Evolutionary conservation across 1,140 invertebrate species (phyloP).

Genomic region (Physella acuta): DNA sequence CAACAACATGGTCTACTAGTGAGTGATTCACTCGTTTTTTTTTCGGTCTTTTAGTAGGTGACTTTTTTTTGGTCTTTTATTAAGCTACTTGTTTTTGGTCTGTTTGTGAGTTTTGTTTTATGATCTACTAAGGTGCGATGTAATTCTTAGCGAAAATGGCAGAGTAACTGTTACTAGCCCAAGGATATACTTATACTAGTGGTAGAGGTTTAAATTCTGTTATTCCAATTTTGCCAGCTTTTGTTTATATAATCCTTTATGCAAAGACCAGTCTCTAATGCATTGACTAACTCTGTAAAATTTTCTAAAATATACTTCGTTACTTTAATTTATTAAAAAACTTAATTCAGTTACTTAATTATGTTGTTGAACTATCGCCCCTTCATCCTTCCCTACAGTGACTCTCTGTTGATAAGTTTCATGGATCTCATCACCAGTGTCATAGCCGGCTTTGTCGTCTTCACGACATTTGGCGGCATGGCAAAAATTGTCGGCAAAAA

Average conservation of each 20-base stretch:
- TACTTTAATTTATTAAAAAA: background rate
- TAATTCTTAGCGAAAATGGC: background rate
- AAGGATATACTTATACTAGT: background rate
- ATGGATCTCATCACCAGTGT: constrained; percentile 95
- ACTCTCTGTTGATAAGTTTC: constrained; percentile 90
- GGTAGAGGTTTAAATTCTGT: background rate
- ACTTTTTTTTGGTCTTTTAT: background rate
- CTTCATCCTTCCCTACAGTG: constrained; percentile 56
- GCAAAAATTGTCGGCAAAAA: constrained; percentile 39
- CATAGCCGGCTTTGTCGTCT: constrained; percentile 97
- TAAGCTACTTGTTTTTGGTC: background rate
- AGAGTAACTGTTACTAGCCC: background rate
- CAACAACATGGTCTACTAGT: constrained; percentile 78
- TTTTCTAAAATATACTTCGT: background rate
- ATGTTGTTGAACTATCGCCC: background rate
- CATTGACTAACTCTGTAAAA: background rate
- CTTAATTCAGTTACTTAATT: background rate
- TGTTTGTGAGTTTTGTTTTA: background rate
- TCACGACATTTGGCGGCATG: constrained; percentile 84
- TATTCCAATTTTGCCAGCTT: background rate
- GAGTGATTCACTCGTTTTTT: background rate
- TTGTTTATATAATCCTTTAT: background rate
- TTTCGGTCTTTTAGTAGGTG: background rate
- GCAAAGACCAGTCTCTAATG: background rate
- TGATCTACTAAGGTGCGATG: background rate